These are phyloP conservation scores for Diogma glabrata DNA, from an alignment of 2,888 invertebrate genomes.

Conservation along the genomic window DNA sequence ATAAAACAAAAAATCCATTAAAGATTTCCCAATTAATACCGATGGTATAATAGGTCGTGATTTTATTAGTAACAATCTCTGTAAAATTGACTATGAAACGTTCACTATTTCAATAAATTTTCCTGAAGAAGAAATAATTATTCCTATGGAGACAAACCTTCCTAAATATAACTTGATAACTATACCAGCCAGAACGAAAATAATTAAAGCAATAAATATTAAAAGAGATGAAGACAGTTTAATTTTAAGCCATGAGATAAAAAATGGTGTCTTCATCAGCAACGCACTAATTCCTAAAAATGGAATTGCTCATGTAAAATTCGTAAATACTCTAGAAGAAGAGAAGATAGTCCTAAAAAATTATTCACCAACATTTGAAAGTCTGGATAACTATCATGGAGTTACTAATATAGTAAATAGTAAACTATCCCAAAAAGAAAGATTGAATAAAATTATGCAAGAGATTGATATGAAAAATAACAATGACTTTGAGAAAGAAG, in stretches of 20 bases:
- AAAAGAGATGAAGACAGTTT: not conserved
- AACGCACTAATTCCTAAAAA: not conserved
- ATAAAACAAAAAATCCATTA: not conserved
- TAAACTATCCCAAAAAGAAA: not conserved
- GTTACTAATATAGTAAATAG: not conserved
- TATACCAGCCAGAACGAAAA: not conserved
- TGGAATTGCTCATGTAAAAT: not conserved
- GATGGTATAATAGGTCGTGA: not conserved
- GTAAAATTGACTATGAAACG: not conserved
- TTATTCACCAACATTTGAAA: not conserved
- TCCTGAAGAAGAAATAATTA: not conserved
- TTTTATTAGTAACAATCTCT: not conserved
- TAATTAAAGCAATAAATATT: not conserved
- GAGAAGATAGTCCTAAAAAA: not conserved
- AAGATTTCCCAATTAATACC: not conserved
- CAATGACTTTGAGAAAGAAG: not conserved
- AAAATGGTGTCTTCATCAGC: not conserved
- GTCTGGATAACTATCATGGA: not conserved
- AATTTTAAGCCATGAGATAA: not conserved
- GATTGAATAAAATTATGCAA: not conserved
- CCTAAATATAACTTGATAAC: not conserved
- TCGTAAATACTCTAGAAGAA: not conserved
- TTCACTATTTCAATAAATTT: not conserved
- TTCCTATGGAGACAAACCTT: not conserved
- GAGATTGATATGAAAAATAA: not conserved